Evolutionary conservation across 2,113 vertebrate genomes (phyloP), one percentile per base, ranked within the genome.

Genomic region (Micromys minutus): DNA sequence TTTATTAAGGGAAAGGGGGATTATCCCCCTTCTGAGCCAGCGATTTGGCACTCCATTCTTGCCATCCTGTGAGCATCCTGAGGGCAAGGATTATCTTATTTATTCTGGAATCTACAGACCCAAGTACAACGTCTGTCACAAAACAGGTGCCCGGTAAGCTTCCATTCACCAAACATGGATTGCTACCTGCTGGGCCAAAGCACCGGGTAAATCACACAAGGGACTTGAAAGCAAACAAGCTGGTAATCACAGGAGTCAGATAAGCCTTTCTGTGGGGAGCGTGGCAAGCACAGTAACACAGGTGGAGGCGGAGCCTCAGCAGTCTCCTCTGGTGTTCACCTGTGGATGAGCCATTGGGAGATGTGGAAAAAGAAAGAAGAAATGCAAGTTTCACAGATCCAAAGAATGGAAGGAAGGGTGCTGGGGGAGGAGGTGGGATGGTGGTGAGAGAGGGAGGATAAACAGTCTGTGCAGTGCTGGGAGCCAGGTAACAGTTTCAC

Each of bases 71-170:
- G 67, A 87, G 34, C 42, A 71, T 91, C 87, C 80, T 75, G 65
- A 89, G 61, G 74, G 57, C 67, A 91, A 86, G 39, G 69, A 87
- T 67, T 45, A 84, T 65, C 76, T 89, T 87, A 74, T 84, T 96
- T 93, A 90, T 84, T 90, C 69, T 52, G 71, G 80, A 90, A 87
- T 80, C 79, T 92, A 93, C 42, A 95, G 67, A 81, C 77, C 39
- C 59, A 52, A 74, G 87, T 34, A 47, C 17, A 45, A 80, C 6
- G 22, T 10, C 55, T 80, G n/a, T 75, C 84, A 67, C 34, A 93
- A 69, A 91, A 72, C 50, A 94, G 21, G 36, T 76, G 88, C 34
- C 67, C 7, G 4, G 61, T 69, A 74, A 89, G 81, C 24, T 87
- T 71, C 12, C n/a, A 26, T 72, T 61, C 59, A 71, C 83, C n/a